Percentiles rank a stretch among this genome's conserved stretches.
Conservation (phyloP, 1,140 invertebrate species). For the Bombus superbus region DNA sequence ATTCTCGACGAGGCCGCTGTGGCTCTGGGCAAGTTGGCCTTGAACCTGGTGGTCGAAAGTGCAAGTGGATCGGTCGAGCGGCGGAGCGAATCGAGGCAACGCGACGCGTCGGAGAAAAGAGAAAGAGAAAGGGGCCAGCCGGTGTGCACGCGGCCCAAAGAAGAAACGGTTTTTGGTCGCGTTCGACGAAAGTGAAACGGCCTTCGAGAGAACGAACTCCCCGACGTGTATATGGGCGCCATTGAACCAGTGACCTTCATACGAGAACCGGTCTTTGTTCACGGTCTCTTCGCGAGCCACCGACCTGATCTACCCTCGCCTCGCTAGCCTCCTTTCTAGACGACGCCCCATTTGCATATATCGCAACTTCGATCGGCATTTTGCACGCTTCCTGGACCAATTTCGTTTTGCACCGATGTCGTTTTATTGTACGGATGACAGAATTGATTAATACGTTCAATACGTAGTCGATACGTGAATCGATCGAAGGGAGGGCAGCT, state of each 20-base stretch:
- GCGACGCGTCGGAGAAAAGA: constrained; percentile 13
- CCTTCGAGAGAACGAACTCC: constrained; percentile 58
- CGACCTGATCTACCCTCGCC: constrained; percentile 69
- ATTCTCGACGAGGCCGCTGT: constrained; percentile 16
- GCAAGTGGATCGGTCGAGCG: constrained; percentile 69
- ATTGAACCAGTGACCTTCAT: constrained; percentile 82
- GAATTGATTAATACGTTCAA: constrained; percentile 8
- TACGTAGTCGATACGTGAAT: too few species aligned
- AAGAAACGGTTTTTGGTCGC: constrained; percentile 65
- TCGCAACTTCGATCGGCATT: constrained; percentile 19
- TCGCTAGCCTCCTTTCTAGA: constrained; percentile 62
- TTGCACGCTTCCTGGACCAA: constrained; percentile 49
- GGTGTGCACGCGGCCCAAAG: constrained; percentile 37
- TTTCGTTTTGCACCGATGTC: background rate
- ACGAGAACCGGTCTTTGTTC: constrained; percentile 80
- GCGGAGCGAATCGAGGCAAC: constrained; percentile 19
- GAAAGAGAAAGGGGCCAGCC: constrained; percentile 45
- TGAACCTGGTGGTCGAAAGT: constrained; percentile 75
- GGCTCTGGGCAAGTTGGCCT: constrained; percentile 47
- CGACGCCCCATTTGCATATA: constrained; percentile 69
- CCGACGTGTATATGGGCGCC: constrained; percentile 64
- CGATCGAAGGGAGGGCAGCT: too few species aligned
- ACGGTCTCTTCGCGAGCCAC: constrained; percentile 70
- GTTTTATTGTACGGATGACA: background rate
- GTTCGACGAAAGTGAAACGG: constrained; percentile 75